Evolutionary conservation across 1,140 invertebrate species (phyloP).

Genomic region (Drosophila sproati): DNA sequence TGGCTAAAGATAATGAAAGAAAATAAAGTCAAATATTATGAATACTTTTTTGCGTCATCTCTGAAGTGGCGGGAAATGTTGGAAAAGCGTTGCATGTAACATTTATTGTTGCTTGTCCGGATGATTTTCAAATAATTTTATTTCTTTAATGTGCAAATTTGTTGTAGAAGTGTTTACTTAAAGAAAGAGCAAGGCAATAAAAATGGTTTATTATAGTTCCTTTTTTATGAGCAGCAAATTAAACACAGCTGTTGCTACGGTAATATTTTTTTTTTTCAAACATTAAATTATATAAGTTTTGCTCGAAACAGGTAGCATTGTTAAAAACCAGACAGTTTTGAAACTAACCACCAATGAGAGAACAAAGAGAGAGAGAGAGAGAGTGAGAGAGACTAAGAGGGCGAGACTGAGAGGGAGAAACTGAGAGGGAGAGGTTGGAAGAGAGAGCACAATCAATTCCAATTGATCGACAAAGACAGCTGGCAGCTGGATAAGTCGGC

Average conservation of each 20-base stretch:
- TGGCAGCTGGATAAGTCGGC: conserved; percentile 60
- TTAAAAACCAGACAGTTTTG: conserved; percentile 1
- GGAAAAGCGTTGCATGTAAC: too few relatives aligned
- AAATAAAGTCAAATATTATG: too few relatives aligned
- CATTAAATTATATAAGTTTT: conserved; percentile 16
- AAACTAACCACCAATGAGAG: conserved; percentile 14
- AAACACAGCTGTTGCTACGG: not conserved
- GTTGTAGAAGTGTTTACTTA: too few relatives aligned
- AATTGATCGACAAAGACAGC: conserved; percentile 60
- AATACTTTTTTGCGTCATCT: too few relatives aligned
- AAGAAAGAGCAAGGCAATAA: too few relatives aligned
- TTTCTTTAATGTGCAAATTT: too few relatives aligned
- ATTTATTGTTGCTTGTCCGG: too few relatives aligned
- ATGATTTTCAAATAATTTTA: not conserved
- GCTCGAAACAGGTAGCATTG: conserved; percentile 4
- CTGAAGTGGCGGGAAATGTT: too few relatives aligned
- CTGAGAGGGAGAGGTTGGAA: not conserved
- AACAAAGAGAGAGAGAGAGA: not conserved
- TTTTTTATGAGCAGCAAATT: conserved; percentile 9
- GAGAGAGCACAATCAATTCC: conserved; percentile 35
- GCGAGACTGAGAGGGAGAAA: not conserved
- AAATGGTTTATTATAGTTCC: too few relatives aligned
- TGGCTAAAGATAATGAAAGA: too few relatives aligned
- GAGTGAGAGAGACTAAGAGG: not conserved
- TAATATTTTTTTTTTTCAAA: conserved; percentile 6